A percentile compares a stretch with the other conserved stretches of the same genome.
phyloP scores from a whole-genome alignment of 2,797 vertebrate species.

The Trachops cirrhosus region DNA sequence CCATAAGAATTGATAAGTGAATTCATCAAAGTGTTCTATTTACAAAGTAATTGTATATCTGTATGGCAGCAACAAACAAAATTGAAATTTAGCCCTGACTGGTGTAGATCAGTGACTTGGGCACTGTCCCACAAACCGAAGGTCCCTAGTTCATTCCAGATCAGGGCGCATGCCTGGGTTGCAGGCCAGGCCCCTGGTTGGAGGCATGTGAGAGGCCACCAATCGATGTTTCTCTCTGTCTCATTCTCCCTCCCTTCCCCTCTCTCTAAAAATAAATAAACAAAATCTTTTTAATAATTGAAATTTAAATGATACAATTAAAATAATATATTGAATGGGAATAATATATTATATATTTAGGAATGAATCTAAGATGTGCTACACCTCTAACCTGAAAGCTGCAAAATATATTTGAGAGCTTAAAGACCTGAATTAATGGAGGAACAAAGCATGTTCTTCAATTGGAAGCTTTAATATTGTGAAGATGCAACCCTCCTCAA shows the following conservation, averaged over 20 bases:
- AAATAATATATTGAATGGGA: not conserved
- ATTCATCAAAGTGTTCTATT: not conserved
- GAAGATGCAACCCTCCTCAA: not conserved
- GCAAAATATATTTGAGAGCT: not conserved
- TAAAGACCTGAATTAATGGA: not conserved
- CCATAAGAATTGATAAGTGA: not conserved
- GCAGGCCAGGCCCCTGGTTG: not conserved
- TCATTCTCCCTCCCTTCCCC: not conserved
- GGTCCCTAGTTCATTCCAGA: not conserved
- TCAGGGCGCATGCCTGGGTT: not conserved
- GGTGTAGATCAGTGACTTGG: not conserved
- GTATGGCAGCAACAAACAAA: not conserved
- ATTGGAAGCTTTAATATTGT: not conserved
- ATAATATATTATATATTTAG: not conserved
- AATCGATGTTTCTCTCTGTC: not conserved
- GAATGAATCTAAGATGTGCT: not conserved
- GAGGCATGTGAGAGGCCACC: not conserved
- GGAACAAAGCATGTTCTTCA: not conserved
- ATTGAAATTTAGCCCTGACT: not conserved
- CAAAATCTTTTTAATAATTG: not conserved
- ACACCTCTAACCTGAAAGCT: not conserved
- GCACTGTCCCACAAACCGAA: not conserved
- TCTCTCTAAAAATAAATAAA: not conserved
- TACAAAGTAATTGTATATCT: not conserved
- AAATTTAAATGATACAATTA: not conserved